Percentiles rank a stretch among this genome's conserved stretches.
Evolutionary conservation across 2,113 vertebrate genomes (phyloP).

Genomic region (Oplegnathus fasciatus): DNA sequence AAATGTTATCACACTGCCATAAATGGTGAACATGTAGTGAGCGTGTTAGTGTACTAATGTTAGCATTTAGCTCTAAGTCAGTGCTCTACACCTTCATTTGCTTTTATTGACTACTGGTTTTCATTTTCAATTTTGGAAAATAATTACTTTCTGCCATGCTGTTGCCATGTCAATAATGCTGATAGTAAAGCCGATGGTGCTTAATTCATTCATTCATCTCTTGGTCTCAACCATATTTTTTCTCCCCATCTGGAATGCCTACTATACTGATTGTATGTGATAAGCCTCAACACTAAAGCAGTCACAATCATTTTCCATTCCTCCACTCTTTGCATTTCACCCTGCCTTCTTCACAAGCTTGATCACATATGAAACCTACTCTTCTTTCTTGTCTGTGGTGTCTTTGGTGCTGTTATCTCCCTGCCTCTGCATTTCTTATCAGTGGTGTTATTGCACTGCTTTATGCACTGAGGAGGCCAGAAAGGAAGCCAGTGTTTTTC

Average conservation of each 20-base stretch:
- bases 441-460: slow-evolving; percentile 31
- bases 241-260: slow-evolving; percentile 47
- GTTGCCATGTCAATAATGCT: slow-evolving; percentile 2
- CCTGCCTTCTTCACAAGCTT: slow-evolving; percentile 41
- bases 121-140: not conserved
- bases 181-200: slow-evolving; percentile 11
- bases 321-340: slow-evolving; percentile 39
- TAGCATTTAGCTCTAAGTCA: too few relatives aligned
- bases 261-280: slow-evolving; percentile 29
- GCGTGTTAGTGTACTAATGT: too few relatives aligned
- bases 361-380: slow-evolving; percentile 67
- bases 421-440: slow-evolving; percentile 46
- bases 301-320: slow-evolving; percentile 28
- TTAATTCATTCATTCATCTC: slow-evolving; percentile 69
- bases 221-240: slow-evolving; percentile 56
- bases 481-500: slow-evolving; percentile 5
- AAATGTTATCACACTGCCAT: too few relatives aligned
- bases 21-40: too few relatives aligned
- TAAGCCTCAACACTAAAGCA: slow-evolving; percentile 40
- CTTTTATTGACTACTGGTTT: slow-evolving; percentile 35
- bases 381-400: slow-evolving; percentile 26
- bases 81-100: slow-evolving; percentile 22
- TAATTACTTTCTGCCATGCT: not conserved
- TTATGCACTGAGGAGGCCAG: not conserved
- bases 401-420: slow-evolving; percentile 8